Evolutionary conservation across 2,888 invertebrate species (phyloP), one percentile per base, ranked within the genome.

Genomic region (Tenthredo livida): DNA sequence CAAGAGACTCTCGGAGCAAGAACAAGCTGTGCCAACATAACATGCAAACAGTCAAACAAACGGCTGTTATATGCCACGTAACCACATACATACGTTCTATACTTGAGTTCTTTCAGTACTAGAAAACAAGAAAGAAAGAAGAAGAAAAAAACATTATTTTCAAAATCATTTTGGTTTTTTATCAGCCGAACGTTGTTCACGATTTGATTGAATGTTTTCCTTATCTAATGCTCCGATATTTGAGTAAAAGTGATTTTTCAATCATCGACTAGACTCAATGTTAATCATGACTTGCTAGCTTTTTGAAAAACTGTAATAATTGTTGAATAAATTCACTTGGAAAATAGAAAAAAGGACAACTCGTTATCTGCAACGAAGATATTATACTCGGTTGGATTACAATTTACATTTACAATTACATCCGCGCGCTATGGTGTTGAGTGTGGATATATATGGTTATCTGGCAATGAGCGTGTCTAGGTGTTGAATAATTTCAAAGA

Each of bases 11-110:
- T 80, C 80, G 25, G 50, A 40, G 80, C 80, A 80, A 80, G 61
- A 80, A 80, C 80, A 80, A 80, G 80, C 80, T 80, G 80, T 80
- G 58, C 80, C 80, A 80, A 80, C 80, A 80, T n/a, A 80, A 80
- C 61, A 80, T 80, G 58, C 80, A 61, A 80, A 80, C 80, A 80
- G 80, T 80, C 80, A 80, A 80, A 80, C 80, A 80, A 80, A 80
- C 80, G 61, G 58, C 80, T 61, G 40, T 61, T 33, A 61, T 33
- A 61, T 61, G 80, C 61, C 80, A 80, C 80, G 80, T 80, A 78
- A 5, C n/a, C 15, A 61, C 61, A 58, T 40, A 21, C n/a, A 15
- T 72, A 40, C 5, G 21, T 29, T 77, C 0, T 40, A 77, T 54
- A 47, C 43, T 21, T 40, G 4, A 43, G 21, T 21, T 67, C 33